phyloP scores from a whole-genome alignment of 2,797 vertebrate species.

The Myripristis murdjan region DNA sequence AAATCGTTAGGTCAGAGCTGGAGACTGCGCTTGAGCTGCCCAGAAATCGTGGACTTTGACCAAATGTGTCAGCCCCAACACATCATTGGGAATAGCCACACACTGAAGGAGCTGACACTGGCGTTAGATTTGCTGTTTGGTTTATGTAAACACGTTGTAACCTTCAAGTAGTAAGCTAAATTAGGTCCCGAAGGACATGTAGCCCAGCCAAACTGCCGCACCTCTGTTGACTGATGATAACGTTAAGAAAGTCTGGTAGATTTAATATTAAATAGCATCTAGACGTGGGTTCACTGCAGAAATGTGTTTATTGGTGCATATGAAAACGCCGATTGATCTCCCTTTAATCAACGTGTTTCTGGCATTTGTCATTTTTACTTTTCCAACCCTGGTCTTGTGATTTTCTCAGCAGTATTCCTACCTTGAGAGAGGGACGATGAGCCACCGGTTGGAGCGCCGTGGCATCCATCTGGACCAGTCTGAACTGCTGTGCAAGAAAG shows the following conservation, averaged over 20 bases:
- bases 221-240: not conserved
- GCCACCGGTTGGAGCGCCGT: constrained; percentile 89
- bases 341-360: not conserved
- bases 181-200: not conserved
- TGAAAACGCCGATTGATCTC: too few species aligned
- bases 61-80: not conserved
- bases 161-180: not conserved
- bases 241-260: too few species aligned
- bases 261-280: not conserved
- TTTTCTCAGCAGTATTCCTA: constrained; percentile 9
- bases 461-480: constrained; percentile 97
- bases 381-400: not conserved
- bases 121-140: too few species aligned
- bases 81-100: not conserved
- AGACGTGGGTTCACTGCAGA: too few species aligned
- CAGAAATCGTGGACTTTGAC: not conserved
- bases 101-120: not conserved
- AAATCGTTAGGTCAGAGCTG: constrained; percentile 5
- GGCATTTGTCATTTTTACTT: not conserved
- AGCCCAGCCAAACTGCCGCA: not conserved
- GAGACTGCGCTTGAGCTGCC: not conserved
- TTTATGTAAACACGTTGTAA: accelerated
- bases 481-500: constrained; percentile 95
- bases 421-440: constrained; percentile 88
- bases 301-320: not conserved